Evolutionary conservation across 2,113 vertebrate genomes (phyloP), one percentile per base, ranked within the genome.

Genomic region (Grallaria varia): DNA sequence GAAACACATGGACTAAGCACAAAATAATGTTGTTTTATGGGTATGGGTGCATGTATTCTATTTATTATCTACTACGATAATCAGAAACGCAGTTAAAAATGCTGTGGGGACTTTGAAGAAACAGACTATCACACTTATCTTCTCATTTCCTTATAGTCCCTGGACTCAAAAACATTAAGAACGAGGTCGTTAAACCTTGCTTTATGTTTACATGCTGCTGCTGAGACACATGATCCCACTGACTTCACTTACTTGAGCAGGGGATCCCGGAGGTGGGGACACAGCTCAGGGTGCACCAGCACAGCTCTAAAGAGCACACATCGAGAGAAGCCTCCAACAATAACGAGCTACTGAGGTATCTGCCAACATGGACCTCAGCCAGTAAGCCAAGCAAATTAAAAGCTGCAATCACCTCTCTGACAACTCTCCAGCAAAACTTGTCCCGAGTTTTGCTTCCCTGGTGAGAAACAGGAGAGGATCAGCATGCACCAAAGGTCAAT

Each of bases 1-100:
- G 90, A 94, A 97, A 93, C 96, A 93, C 74, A 94, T 53, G 89
- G 89, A 52, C 91, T 91, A 75, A 87, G 86, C 93, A 97, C 85
- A 87, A 91, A 93, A 89, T 66, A 93, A 94, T 1, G 6, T 67
- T 95, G 89, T 5, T 91, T 91, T 88, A 33, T 90, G 84, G 78
- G 89, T 87, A 77, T 79, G 72, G 86, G 31, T 77, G 75, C 93
- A 90, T 84, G 68, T 59, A 78, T 49, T 89, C 64, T 87, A 56
- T 90, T 76, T 84, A 78, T 96, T 81, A 95, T 89, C 93, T 78
- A 39, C 83, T 81, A 63, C 1, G 3, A 50, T 15, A 42, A 92
- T 96, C 84, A 94, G 64, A 84, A 84, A 39, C 1, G 4, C 82
- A 84, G 60, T 68, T 89, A 24, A 81, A 91, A 92, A 31, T 64